These are phyloP conservation scores for Brachionus koreanus DNA, from an alignment of 1,140 invertebrate genomes.

Conservation along the genomic window DNA sequence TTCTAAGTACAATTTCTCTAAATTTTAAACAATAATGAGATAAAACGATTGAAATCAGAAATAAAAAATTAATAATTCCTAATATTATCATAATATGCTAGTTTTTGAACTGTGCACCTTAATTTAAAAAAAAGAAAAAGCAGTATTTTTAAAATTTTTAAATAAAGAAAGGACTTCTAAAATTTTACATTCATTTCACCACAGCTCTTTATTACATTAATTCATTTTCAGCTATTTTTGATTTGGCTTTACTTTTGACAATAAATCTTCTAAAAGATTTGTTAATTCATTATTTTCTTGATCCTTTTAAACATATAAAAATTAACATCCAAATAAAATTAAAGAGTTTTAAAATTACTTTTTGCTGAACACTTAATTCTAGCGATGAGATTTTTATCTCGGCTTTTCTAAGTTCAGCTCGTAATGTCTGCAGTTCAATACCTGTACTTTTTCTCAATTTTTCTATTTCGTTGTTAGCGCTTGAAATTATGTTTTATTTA, in stretches of 20 bases:
- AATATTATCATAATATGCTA: background rate
- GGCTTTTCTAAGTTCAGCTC: slow-evolving; percentile 31
- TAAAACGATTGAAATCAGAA: slow-evolving; percentile 19
- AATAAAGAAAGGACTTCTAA: background rate
- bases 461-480: slow-evolving; percentile 44
- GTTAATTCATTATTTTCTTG: slow-evolving; percentile 43
- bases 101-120: background rate
- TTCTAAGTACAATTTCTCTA: background rate
- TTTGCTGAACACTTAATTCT: slow-evolving; percentile 27
- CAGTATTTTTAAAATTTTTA: background rate
- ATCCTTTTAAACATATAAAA: background rate
- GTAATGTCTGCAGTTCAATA: slow-evolving; percentile 12
- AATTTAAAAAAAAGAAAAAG: background rate
- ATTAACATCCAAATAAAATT: background rate
- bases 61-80: background rate
- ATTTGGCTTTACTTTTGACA: slow-evolving; percentile 16
- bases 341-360: background rate
- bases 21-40: slow-evolving; percentile 27
- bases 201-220: background rate
- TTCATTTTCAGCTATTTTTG: background rate
- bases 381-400: slow-evolving; percentile 16
- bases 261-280: slow-evolving; percentile 33
- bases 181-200: background rate
- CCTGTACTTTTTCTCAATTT: slow-evolving; percentile 8
- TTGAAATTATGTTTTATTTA: background rate